These are phyloP conservation scores for Altica lythri DNA, from an alignment of 2,888 invertebrate genomes.

Conservation along the genomic window DNA sequence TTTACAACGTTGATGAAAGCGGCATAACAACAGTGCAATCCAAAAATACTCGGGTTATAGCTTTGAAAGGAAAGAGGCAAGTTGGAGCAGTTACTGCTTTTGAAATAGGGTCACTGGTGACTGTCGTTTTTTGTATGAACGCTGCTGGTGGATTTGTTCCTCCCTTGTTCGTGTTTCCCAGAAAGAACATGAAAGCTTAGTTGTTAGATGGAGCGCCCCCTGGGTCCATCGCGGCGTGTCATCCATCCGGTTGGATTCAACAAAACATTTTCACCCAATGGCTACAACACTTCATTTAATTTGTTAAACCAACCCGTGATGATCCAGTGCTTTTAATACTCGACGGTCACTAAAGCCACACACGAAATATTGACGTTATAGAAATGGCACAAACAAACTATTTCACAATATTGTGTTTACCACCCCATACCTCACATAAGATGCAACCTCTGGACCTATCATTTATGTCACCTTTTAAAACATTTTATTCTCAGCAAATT, in stretches of 20 bases:
- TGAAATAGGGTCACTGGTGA: constrained; percentile 31
- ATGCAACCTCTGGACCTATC: neutral
- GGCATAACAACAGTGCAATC: constrained; percentile 6
- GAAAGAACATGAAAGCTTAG: constrained; percentile 6
- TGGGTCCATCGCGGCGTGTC: constrained; percentile 38
- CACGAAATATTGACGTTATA: constrained; percentile 16
- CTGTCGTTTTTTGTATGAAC: constrained; percentile 28
- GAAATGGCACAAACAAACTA: neutral
- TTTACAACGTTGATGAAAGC: constrained; percentile 45
- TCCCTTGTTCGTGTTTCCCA: constrained; percentile 24
- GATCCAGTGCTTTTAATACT: constrained; percentile 12
- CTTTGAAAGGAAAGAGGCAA: constrained; percentile 42
- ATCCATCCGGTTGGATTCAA: constrained; percentile 21
- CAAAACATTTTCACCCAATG: constrained; percentile 8
- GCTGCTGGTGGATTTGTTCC: constrained; percentile 31
- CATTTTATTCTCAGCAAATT: constrained; percentile 17
- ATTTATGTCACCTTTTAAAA: constrained; percentile 26
- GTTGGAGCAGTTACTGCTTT: constrained; percentile 38
- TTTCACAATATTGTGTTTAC: constrained; percentile 13
- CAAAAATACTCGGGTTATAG: constrained; percentile 33
- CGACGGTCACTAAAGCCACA: constrained; percentile 16
- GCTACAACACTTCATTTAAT: constrained; percentile 10
- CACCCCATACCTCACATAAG: constrained; percentile 1
- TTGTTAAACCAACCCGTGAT: constrained; percentile 4
- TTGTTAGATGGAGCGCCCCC: neutral